Evolutionary conservation across 2,113 vertebrate species (phyloP).

Genomic region (Erythrocebus patas): DNA sequence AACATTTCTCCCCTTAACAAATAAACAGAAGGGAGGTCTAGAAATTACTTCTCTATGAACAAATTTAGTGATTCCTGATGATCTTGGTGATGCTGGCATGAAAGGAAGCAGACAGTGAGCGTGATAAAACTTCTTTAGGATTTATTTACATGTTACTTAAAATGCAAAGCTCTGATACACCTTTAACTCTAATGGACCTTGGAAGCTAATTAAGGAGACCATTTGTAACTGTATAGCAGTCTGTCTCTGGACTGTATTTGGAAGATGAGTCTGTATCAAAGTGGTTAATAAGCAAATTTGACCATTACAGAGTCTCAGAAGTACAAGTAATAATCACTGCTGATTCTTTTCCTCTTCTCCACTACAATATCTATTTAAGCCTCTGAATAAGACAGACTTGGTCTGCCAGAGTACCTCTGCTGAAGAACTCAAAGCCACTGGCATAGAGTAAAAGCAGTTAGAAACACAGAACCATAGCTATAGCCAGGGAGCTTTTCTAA

Average conservation of each 20-base stretch:
- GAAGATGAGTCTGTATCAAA: background rate
- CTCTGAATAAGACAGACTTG: background rate
- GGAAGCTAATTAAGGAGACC: conserved; percentile 29
- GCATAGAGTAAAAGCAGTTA: background rate
- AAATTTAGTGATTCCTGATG: background rate
- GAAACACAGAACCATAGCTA: background rate
- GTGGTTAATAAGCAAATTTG: conserved; percentile 37
- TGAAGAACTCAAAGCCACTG: background rate
- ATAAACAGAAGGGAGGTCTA: background rate
- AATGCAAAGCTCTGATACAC: background rate
- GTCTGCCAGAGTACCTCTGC: background rate
- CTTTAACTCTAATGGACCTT: background rate
- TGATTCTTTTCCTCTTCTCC: background rate
- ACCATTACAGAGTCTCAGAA: background rate
- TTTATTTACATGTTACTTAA: conserved; percentile 45
- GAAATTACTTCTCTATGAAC: conserved; percentile 8
- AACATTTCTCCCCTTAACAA: background rate
- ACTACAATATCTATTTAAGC: background rate
- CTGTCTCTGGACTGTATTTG: background rate
- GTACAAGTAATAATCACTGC: background rate
- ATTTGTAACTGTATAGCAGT: background rate
- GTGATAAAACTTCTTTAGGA: background rate
- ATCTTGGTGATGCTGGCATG: background rate
- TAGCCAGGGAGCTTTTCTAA: background rate
- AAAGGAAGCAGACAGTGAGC: background rate